Base-by-base conservation (phyloP, 2,113 vertebrate genomes). In the Festucalex cinctus region DNA sequence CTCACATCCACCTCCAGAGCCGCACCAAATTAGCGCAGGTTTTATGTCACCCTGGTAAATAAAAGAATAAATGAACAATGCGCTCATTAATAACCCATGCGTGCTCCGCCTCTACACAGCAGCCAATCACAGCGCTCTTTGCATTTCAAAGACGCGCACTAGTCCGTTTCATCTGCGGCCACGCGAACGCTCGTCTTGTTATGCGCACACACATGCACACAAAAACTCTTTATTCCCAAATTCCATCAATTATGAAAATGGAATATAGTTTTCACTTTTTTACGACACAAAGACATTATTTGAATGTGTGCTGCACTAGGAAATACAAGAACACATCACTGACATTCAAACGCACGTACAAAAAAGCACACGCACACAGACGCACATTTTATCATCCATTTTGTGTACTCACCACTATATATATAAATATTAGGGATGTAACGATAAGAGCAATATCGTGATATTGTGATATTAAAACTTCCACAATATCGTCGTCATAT, bases 61-160 rank as follows among this genome's bases (percentile, higher is more conserved):
- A 77, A 83, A 88, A 83, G 84, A 86, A 88, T 75, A 76, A 78
- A 80, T 79, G 67, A 78, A 77, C 80, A 76, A 74, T 75, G 65
- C 71, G 22, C 67, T 85, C 79, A 85, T 86, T 85, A 85, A 85
- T 79, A 77, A 78, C 77, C 44, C 28, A 9, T 61, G 68, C 57
- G 64, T 62, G 48, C 32, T 71, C 76, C 85, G 83, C 78, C 74
- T 75, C 69, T 58, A 78, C 85, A 68, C 76, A 36, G 65, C 28
- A 74, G 76, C 83, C 86, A 85, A 88, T 86, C 81, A 78, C 65
- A 82, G 79, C 72, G 59, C 66, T 60, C 85, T 91, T 90, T 91
- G 88, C 88, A 91, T 89, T 91, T 91, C 88, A 92, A 91, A 92
- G 87, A 85, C 76, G 16, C 74, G 74, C 75, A 77, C 81, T 83